Evolutionary conservation across 2,113 vertebrate genomes (phyloP), one percentile per base, ranked within the genome.

Genomic region (Protobothrops mucrosquamatus): DNA sequence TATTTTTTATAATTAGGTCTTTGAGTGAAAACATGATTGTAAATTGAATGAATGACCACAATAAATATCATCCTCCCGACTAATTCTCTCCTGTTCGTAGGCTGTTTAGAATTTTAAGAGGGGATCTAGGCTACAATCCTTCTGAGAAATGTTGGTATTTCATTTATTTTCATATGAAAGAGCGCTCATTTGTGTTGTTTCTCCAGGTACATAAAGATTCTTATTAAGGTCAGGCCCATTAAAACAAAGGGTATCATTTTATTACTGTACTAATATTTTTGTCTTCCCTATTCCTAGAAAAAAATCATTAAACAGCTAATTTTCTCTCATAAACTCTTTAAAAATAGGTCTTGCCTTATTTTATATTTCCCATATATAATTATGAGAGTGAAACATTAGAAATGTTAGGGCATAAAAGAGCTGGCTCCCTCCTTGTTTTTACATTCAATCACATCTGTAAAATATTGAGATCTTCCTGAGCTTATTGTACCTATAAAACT

Each of bases 251-350:
- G 94, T 46, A 69, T 24, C 10, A 59, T 94, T 85, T 95, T 96
- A 94, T 96, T 94, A 93, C 64, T 22, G 54, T 46, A 54, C 93
- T 94, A 91, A 3, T 96, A 69, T 90, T 51, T 55, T 87, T 48
- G 29, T 20, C 7, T 88, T 94, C 92, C 87, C 23, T 92, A 94
- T 94, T 93, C 91, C 87, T 94, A 93, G 89, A 55, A 95, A 94
- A 94, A 94, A 93, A 86, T 93, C 89, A 92, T 91, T 93, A 93
- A 85, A 94, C 94, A 94, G 59, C 55, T 96, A 96, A 94, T 95
- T 94, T 88, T 57, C 18, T 92, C 91, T 51, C 92, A 18, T 4
- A 51, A 57, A 43, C 91, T 48, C 74, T 92, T 92, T 90, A 55
- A 91, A 95, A 94, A 91, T 54, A 92, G 91, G 92, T 94, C 34